Evolutionary conservation across 2,888 invertebrate genomes (phyloP).

Genomic region (Metallyticus violacea): DNA sequence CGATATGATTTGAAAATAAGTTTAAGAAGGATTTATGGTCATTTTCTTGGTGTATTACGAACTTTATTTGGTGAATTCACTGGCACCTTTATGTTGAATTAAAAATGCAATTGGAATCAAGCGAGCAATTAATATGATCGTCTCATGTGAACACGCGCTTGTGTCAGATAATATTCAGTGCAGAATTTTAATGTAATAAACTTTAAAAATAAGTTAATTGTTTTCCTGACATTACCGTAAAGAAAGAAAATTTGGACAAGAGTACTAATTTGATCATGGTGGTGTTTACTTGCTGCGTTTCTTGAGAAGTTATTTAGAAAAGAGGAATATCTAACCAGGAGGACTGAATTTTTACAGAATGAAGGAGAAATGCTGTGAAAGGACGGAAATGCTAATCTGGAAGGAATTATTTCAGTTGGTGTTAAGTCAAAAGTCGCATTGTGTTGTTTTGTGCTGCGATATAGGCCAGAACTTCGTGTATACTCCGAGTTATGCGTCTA

Average conservation of each 20-base stretch:
- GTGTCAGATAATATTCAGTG: background rate
- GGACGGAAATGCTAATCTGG: constrained; percentile 32
- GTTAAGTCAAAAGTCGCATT: constrained; percentile 38
- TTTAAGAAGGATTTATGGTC: background rate
- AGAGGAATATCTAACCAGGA: constrained; percentile 40
- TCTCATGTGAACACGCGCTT: background rate
- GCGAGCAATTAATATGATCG: constrained; percentile 4
- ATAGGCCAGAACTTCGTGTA: constrained; percentile 36
- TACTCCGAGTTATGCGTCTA: constrained; percentile 40
- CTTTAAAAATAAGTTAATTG: background rate
- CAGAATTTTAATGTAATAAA: constrained; percentile 4
- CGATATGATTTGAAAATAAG: constrained; percentile 11
- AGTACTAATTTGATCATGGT: constrained; percentile 45
- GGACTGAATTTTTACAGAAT: constrained; percentile 38
- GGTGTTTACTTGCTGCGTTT: constrained; percentile 53
- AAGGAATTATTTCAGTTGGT: constrained; percentile 38
- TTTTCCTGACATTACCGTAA: background rate
- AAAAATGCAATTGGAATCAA: constrained; percentile 13
- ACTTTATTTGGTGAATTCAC: constrained; percentile 11
- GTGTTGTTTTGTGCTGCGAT: constrained; percentile 38
- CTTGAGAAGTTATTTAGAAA: constrained; percentile 47
- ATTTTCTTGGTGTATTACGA: background rate
- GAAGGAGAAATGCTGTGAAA: constrained; percentile 39
- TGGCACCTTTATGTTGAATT: constrained; percentile 21
- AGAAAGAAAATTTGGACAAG: constrained; percentile 1